A percentile compares a stretch with the other conserved stretches of the same genome.
Conservation (phyloP, 2,797 vertebrate species). For the Megaceryle alcyon region DNA sequence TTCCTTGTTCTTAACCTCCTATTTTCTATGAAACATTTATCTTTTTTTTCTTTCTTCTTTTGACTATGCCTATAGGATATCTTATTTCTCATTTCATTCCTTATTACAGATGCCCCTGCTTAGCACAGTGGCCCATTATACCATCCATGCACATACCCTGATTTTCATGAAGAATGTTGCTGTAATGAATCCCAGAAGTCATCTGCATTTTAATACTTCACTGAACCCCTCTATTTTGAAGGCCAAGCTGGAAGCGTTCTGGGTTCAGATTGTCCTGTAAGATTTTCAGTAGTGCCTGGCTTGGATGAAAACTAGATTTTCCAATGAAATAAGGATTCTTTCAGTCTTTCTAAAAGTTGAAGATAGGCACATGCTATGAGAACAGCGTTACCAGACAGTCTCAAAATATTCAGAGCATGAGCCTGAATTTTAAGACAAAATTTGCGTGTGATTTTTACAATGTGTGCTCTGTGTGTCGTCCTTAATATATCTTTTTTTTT, state of each 20-base stretch:
- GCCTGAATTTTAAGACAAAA: neutral
- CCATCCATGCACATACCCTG: neutral
- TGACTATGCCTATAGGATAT: neutral
- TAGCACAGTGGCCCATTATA: neutral
- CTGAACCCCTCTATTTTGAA: neutral
- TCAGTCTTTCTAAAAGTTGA: neutral
- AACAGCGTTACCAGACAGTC: neutral
- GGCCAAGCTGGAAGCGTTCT: neutral
- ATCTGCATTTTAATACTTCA: neutral
- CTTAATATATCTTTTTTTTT: neutral
- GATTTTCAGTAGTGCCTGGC: neutral
- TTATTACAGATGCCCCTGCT: neutral
- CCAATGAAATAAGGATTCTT: neutral
- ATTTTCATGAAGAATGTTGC: neutral
- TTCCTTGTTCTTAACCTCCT: neutral
- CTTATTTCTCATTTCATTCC: neutral
- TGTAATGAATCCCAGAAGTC: conserved; percentile 15
- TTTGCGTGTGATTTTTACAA: neutral
- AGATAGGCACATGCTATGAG: accelerated
- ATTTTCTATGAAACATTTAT: neutral
- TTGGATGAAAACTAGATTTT: neutral
- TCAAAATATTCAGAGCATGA: neutral
- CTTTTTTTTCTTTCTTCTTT: neutral
- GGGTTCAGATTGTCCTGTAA: neutral
- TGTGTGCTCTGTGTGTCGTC: neutral